Base-by-base conservation (phyloP, 2,888 invertebrate genomes). In the Fragum sueziense region DNA sequence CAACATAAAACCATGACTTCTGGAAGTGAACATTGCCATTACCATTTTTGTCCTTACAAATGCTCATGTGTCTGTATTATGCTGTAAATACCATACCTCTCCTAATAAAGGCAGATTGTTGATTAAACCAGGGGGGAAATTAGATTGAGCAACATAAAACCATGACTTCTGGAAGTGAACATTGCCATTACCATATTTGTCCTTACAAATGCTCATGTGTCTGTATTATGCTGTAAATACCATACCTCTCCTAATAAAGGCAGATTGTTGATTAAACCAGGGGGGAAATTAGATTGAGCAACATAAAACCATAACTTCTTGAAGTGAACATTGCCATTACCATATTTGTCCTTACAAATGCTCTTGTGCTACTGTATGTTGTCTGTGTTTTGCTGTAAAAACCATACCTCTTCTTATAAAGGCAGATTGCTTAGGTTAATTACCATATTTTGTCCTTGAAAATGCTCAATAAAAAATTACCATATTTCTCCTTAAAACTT, bases 351-450 rank as follows among this genome's bases (percentile, higher is more conserved):
- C 9, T 9, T 9, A 41, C 17, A 17, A 9, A 41, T 41, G n/a
- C n/a, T n/a, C n/a, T n/a, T n/a, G n/a, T n/a, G 76, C 67, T 41
- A n/a, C n/a, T n/a, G n/a, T n/a, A n/a, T n/a, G n/a, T n/a, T n/a
- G n/a, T n/a, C n/a, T n/a, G n/a, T n/a, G n/a, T n/a, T n/a, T n/a
- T n/a, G n/a, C n/a, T n/a, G n/a, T n/a, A n/a, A n/a, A n/a, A n/a
- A n/a, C n/a, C n/a, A n/a, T n/a, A n/a, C n/a, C n/a, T n/a, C n/a
- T n/a, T n/a, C n/a, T n/a, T n/a, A n/a, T n/a, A n/a, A n/a, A n/a
- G n/a, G n/a, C n/a, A n/a, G n/a, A n/a, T n/a, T n/a, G 76, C 67
- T 41, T 65, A 76, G 70, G 77, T 72, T 52, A 69, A 77, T 77
- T 72, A 68, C 68, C 47, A 72, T 69, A 51, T n/a, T 59, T 4